Percentiles rank a stretch among this genome's conserved stretches.
Conservation (phyloP, 2,888 invertebrate species). For the Xestobium rufovillosum region DNA sequence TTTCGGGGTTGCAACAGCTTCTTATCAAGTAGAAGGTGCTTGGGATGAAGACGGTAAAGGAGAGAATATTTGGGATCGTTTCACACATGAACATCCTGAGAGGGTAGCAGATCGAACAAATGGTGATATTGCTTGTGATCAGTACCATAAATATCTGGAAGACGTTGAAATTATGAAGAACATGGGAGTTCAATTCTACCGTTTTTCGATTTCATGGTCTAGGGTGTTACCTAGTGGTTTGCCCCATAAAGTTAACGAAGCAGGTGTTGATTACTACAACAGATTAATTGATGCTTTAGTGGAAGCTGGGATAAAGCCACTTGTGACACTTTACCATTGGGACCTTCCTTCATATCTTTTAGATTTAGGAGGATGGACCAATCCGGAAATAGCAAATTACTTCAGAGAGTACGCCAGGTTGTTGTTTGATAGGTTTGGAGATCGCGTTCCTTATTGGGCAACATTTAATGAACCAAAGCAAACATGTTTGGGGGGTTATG, state of each 20-base stretch:
- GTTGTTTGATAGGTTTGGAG: slow-evolving; percentile 36
- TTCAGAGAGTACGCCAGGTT: slow-evolving; percentile 55
- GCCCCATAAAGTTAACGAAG: slow-evolving; percentile 49
- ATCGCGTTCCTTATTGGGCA: slow-evolving; percentile 45
- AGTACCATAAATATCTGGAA: slow-evolving; percentile 54
- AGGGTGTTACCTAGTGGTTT: slow-evolving; percentile 55
- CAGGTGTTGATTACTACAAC: slow-evolving; percentile 57
- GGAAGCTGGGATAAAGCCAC: no score
- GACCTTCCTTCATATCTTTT: no score
- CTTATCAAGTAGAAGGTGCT: slow-evolving; percentile 24
- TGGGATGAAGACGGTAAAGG: slow-evolving; percentile 45
- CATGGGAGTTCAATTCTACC: slow-evolving; percentile 51
- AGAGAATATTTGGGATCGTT: slow-evolving; percentile 61
- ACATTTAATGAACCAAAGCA: slow-evolving; percentile 49
- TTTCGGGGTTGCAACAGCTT: slow-evolving; percentile 22
- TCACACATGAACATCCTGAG: slow-evolving; percentile 48
- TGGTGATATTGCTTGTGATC: slow-evolving; percentile 58
- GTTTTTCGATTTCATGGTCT: slow-evolving; percentile 61
- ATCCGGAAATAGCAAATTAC: slow-evolving; percentile 51
- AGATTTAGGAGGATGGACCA: slow-evolving; percentile 59
- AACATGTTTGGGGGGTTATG: slow-evolving; percentile 36
- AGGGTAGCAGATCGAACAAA: slow-evolving; percentile 48
- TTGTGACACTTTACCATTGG: no score
- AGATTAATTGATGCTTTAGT: slow-evolving; percentile 51
- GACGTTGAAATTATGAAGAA: slow-evolving; percentile 52